These are phyloP conservation scores for Acleris laterana DNA, from an alignment of 2,888 invertebrate genomes.

Conservation along the genomic window DNA sequence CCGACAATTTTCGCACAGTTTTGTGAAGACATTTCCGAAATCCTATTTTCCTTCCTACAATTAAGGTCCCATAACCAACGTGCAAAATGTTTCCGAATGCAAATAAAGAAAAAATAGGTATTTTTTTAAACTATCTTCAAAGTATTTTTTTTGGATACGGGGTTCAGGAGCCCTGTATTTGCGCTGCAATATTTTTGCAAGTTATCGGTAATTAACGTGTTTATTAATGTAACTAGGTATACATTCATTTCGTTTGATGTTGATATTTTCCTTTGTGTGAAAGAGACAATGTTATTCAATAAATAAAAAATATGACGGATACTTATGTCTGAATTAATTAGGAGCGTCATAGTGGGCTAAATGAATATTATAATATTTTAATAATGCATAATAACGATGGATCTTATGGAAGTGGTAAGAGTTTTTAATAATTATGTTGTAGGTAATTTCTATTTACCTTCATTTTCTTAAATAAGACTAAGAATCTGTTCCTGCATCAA, in stretches of 20 bases:
- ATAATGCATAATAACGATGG: constrained; percentile 74
- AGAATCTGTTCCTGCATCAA: constrained; percentile 29
- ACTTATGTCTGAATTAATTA: constrained; percentile 22
- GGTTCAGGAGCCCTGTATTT: constrained; percentile 22
- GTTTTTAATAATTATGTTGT: constrained; percentile 1
- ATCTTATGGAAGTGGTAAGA: constrained; percentile 76
- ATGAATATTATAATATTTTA: constrained; percentile 19
- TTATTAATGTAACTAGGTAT: not conserved
- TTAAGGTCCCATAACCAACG: no score
- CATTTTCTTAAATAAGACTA: constrained; percentile 45
- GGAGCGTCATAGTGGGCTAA: constrained; percentile 3
- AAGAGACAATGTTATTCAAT: constrained; percentile 25
- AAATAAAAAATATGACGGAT: constrained; percentile 10
- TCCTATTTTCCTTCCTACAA: no score
- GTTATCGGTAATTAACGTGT: constrained; percentile 25
- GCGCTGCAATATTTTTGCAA: constrained; percentile 23
- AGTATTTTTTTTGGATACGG: not conserved
- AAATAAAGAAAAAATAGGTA: no score
- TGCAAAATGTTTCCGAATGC: no score
- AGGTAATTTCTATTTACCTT: constrained; percentile 51
- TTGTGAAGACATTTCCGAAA: no score
- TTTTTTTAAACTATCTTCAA: no score
- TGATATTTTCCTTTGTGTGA: constrained; percentile 12
- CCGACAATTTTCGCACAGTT: no score
- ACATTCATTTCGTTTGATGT: constrained; percentile 17